phyloP scores from a whole-genome alignment of 1,140 invertebrate species.

The Gonatopus flavifemur region DNA sequence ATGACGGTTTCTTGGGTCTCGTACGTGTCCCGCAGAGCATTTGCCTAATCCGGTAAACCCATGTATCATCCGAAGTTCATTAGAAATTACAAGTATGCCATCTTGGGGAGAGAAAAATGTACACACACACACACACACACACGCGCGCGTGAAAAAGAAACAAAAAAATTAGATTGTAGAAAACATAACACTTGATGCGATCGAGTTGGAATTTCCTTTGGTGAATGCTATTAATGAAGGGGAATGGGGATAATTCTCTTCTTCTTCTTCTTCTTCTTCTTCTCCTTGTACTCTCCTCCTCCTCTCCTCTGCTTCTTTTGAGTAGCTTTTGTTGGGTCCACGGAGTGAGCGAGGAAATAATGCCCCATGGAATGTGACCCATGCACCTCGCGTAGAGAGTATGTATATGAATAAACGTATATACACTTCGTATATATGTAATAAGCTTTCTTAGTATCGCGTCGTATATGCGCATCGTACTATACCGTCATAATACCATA shows the following conservation, averaged over 20 bases:
- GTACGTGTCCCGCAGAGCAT: not conserved
- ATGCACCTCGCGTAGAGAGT: conserved; percentile 51
- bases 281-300: not conserved
- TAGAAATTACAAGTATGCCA: conserved; percentile 38
- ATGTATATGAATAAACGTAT: too few species aligned
- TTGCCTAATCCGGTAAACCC: conserved; percentile 28
- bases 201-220: conserved; percentile 44
- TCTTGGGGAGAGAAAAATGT: too few species aligned
- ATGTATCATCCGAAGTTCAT: conserved; percentile 40
- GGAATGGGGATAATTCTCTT: conserved; percentile 3
- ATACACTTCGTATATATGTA: too few species aligned
- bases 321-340: conserved; percentile 47
- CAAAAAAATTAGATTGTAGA: not conserved
- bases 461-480: too few species aligned
- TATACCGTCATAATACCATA: too few species aligned
- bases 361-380: conserved; percentile 57
- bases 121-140: too few species aligned
- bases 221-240: conserved; percentile 57
- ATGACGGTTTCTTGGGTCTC: too few species aligned
- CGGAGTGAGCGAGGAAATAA: conserved; percentile 52
- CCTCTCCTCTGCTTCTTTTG: conserved; percentile 5
- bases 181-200: conserved; percentile 32
- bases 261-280: conserved; percentile 7
- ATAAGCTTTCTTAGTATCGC: too few species aligned
- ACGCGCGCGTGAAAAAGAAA: conserved; percentile 2